phyloP scores from a whole-genome alignment of 2,888 invertebrate genomes.

The Drosophila conformis region DNA sequence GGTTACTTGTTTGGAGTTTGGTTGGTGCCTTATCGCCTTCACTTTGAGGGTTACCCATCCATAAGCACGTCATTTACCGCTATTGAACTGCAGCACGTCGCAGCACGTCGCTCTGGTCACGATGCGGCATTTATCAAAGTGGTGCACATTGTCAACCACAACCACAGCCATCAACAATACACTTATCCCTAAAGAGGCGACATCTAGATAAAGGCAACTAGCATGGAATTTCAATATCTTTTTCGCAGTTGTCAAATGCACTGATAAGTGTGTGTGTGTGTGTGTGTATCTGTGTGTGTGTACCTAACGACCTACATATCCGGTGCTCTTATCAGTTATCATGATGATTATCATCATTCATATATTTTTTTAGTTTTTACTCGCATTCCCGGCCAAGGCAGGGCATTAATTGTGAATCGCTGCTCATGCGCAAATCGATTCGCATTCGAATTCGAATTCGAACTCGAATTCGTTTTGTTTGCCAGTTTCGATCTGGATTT shows the following conservation, averaged over 20 bases:
- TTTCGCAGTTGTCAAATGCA: conserved; percentile 28
- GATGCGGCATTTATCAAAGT: conserved; percentile 60
- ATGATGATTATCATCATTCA: not conserved
- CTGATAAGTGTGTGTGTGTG: not conserved
- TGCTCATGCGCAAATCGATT: conserved; percentile 23
- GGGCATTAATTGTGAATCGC: not conserved
- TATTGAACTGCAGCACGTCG: conserved; percentile 34
- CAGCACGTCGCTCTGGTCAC: conserved; percentile 19
- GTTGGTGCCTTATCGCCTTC: not conserved
- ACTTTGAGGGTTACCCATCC: conserved; percentile 7
- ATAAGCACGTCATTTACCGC: conserved; percentile 41
- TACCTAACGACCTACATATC: conserved; percentile 43
- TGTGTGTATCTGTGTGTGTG: not conserved
- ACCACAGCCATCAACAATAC: conserved; percentile 1
- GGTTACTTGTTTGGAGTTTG: not conserved
- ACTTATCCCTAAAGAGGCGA: conserved; percentile 24
- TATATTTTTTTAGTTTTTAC: too few species aligned
- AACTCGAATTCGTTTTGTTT: not conserved
- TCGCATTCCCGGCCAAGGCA: not conserved
- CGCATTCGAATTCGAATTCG: not conserved
- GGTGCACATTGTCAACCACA: conserved; percentile 25
- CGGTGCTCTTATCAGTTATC: conserved; percentile 47
- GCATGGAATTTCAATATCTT: conserved; percentile 48
- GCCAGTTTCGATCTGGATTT: not conserved
- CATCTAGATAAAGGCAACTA: conserved; percentile 40